Conservation (phyloP, 1,140 invertebrate species). For the Lepidurus packardi region DNA sequence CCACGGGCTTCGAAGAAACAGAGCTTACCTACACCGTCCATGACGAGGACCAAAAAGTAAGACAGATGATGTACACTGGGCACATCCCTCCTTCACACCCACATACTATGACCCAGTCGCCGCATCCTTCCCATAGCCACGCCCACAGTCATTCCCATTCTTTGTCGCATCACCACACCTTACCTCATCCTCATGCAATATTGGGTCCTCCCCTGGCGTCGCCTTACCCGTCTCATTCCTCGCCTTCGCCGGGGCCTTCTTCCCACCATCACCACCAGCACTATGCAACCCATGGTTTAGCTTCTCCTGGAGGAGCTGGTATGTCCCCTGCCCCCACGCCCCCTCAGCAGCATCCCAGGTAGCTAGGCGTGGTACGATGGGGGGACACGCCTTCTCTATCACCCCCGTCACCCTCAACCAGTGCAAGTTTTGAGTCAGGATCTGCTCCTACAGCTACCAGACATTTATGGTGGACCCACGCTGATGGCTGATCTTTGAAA, state of each 20-base stretch:
- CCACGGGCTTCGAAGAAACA: conserved; percentile 96
- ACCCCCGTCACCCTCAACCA: neutral
- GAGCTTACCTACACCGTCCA: conserved; percentile 94
- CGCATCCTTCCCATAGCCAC: conserved; percentile 44
- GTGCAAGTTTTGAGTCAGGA: conserved; percentile 3
- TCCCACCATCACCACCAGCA: conserved; percentile 30
- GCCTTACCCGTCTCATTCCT: conserved; percentile 25
- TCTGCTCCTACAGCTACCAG: neutral
- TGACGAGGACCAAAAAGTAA: conserved; percentile 92
- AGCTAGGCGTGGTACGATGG: conserved; percentile 16
- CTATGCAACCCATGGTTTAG: conserved; percentile 32
- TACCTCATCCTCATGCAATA: conserved; percentile 29
- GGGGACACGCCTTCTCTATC: conserved; percentile 7
- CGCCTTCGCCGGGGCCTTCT: conserved; percentile 30
- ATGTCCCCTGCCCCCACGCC: conserved; percentile 9
- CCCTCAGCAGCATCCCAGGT: conserved; percentile 16
- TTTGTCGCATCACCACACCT: conserved; percentile 33
- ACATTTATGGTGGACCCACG: conserved; percentile 4
- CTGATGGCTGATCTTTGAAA: conserved; percentile 2
- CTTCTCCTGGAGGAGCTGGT: conserved; percentile 27
- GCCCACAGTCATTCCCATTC: conserved; percentile 36
- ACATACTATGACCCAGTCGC: conserved; percentile 41
- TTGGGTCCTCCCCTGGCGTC: conserved; percentile 31
- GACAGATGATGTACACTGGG: conserved; percentile 67
- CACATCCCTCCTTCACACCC: conserved; percentile 39